Evolutionary conservation across 2,113 vertebrate species (phyloP), one percentile per base, ranked within the genome.

Genomic region (Oryzias curvinotus): DNA sequence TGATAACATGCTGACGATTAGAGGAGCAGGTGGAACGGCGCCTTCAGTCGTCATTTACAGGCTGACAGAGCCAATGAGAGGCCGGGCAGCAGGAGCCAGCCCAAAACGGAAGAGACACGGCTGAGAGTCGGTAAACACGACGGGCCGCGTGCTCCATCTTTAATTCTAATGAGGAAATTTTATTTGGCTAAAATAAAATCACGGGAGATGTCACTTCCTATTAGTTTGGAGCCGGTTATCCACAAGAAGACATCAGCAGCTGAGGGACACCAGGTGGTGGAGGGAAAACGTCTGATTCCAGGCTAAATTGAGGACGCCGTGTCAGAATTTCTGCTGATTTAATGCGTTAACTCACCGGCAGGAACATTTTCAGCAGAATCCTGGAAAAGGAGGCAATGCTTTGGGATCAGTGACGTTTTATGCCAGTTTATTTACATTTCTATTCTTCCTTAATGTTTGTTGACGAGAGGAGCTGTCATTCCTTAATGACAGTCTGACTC

Each of bases 11-110:
- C 62, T 46, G 70, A 65, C 63, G 82, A 80, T 73, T 73, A 71
- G 64, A 68, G 74, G 77, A 77, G 71, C 78, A 85, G 85, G 79
- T 83, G 81, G 81, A 69, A 62, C 72, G 75, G 75, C 54, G 62
- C 65, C 47, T 72, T 77, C 72, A 62, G 65, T 62, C 25, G 70
- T 76, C 62, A 63, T 81, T 82, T 81, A 70, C 62, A 69, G 68
- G 64, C 76, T 77, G 74, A 80, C 78, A 56, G 54, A 75, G 67
- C 42, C 71, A 66, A 80, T 76, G 74, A 83, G 57, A 64, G 14
- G 7, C 46, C 1, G 42, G 41, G 71, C n/a, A 14, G 36, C 59
- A 52, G 67, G 52, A 73, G 68, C 53, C 57, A 73, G 74, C n/a
- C 15, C 57, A 77, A 74, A 73, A 75, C 69, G 57, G 63, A 75